phyloP scores from a whole-genome alignment of 2,888 invertebrate species.

The Drosophila austrosaltans region DNA sequence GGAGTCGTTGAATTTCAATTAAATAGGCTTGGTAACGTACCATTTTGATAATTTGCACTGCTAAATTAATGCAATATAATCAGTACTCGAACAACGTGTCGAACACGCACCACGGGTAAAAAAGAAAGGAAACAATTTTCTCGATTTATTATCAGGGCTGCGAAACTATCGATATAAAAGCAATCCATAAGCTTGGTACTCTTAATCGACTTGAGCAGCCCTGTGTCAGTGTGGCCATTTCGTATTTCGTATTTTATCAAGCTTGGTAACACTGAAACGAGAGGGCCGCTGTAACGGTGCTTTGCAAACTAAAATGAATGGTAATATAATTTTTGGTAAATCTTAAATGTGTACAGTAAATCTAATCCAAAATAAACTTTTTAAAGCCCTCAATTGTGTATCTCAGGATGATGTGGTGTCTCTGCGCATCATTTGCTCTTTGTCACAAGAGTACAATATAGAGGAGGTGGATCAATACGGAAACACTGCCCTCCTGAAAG shows the following conservation, averaged over 20 bases:
- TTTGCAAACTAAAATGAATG: constrained; percentile 41
- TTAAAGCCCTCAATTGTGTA: constrained; percentile 68
- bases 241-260: neutral
- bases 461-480: constrained; percentile 81
- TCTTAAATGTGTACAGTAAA: neutral
- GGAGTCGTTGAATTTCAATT: constrained; percentile 6
- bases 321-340: constrained; percentile 35
- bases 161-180: neutral
- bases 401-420: constrained; percentile 62
- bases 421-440: constrained; percentile 67
- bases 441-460: constrained; percentile 54
- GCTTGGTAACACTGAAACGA: neutral
- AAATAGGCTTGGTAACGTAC: neutral
- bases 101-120: constrained; percentile 10
- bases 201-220: constrained; percentile 1
- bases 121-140: constrained; percentile 14
- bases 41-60: constrained; percentile 7
- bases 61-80: constrained; percentile 4
- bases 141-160: neutral
- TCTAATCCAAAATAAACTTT: neutral
- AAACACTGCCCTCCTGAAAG: constrained; percentile 81
- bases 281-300: constrained; percentile 50
- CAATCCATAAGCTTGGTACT: neutral
- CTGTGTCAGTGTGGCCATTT: constrained; percentile 10
- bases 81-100: constrained; percentile 14